These are phyloP conservation scores for Pithys albifrons DNA, from an alignment of 2,113 vertebrate genomes.

Conservation along the genomic window DNA sequence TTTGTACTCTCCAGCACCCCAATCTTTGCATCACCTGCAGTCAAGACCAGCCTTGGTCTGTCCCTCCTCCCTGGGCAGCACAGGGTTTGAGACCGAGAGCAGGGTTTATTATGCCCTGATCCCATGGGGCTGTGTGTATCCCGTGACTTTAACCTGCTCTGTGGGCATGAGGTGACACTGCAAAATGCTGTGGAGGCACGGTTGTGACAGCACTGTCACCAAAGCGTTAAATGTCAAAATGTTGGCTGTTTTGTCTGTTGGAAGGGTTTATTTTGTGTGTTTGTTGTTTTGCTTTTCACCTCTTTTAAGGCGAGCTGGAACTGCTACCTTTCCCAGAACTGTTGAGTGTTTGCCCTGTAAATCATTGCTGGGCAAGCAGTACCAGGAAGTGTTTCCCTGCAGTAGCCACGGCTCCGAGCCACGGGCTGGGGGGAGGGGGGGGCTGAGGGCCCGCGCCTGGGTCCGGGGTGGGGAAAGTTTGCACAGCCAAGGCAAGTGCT, in stretches of 20 bases:
- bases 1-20: background rate
- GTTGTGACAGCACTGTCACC: background rate
- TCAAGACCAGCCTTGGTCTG: fast-evolving
- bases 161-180: fast-evolving
- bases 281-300: background rate
- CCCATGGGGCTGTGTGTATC: fast-evolving
- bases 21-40: background rate
- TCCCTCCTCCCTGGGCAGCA: fast-evolving
- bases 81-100: background rate
- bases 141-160: background rate
- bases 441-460: background rate
- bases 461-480: background rate
- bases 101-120: fast-evolving
- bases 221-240: background rate
- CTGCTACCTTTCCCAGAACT: background rate
- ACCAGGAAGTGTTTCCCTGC: background rate
- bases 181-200: fast-evolving
- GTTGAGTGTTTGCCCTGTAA: background rate
- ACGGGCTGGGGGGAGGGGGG: too few relatives aligned
- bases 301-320: background rate
- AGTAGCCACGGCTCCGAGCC: background rate
- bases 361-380: background rate
- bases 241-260: background rate
- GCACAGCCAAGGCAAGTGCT: background rate
- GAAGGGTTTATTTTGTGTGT: background rate